Conservation (phyloP, 30 jellyfish, hydroid and myxozoan species). For the Hydra vulgaris region DNA sequence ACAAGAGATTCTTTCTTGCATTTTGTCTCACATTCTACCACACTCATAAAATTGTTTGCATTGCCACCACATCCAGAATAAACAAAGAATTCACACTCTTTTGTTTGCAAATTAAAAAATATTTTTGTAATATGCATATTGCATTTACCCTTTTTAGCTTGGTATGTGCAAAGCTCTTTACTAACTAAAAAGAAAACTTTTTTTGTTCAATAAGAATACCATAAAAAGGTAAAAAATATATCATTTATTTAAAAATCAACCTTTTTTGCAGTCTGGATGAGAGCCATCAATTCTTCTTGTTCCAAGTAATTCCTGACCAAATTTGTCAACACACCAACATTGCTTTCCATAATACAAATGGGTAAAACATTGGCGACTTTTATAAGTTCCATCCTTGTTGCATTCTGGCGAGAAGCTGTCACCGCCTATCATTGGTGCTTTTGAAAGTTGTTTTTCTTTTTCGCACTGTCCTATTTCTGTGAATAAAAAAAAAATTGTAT, state of each 20-base stretch:
- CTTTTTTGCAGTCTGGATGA: conserved; percentile 92
- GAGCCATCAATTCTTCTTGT: conserved; percentile 96
- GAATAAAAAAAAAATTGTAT: background rate
- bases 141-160: conserved; percentile 65
- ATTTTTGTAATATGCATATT: conserved; percentile 73
- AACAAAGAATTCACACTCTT: conserved; percentile 81
- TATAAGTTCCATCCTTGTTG: conserved; percentile 88
- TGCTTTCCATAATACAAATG: conserved; percentile 91
- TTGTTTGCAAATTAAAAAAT: conserved; percentile 71
- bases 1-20: conserved; percentile 61
- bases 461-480: conserved; percentile 65
- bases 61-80: conserved; percentile 98
- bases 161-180: conserved; percentile 58
- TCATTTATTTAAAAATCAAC: too few relatives aligned
- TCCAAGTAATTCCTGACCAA: conserved; percentile 92
- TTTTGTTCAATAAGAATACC: too few relatives aligned
- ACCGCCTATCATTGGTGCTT: conserved; percentile 60
- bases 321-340: conserved; percentile 96
- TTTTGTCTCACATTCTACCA: conserved; percentile 79
- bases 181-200: conserved; percentile 37
- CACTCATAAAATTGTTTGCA: conserved; percentile 89
- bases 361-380: conserved; percentile 84
- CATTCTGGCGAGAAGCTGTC: conserved; percentile 88
- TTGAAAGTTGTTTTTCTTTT: conserved; percentile 69
- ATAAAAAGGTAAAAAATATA: too few relatives aligned